A percentile compares a stretch with the other conserved stretches of the same genome.
These are phyloP conservation scores for Tokudaia tokunoshimensis DNA, from an alignment of 2,797 vertebrate species.

Conservation along the genomic window DNA sequence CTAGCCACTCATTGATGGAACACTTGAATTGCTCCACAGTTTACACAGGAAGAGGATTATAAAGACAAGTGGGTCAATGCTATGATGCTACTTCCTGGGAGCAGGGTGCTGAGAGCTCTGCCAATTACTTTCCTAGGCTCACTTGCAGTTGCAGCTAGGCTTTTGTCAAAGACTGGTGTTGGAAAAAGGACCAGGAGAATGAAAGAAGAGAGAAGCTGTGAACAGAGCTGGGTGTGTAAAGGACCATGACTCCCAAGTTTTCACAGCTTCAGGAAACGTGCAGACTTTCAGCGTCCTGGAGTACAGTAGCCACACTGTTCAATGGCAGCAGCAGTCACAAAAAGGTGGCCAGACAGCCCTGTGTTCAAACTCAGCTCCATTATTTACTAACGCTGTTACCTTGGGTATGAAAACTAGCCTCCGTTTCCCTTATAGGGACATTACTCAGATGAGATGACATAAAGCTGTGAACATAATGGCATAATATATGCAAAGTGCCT, in stretches of 20 bases:
- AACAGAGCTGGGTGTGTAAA: not conserved
- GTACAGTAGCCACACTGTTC: not conserved
- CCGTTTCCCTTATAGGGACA: not conserved
- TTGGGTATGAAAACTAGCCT: not conserved
- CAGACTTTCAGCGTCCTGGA: not conserved
- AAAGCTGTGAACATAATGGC: not conserved
- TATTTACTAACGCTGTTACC: not conserved
- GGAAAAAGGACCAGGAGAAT: not conserved
- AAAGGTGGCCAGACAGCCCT: not conserved
- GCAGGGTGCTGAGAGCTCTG: not conserved
- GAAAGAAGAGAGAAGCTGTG: not conserved
- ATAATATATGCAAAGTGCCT: not conserved
- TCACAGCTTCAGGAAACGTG: not conserved
- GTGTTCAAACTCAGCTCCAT: slow-evolving; percentile 10
- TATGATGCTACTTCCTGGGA: not conserved
- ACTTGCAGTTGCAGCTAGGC: not conserved
- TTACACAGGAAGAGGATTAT: not conserved
- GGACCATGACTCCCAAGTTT: not conserved
- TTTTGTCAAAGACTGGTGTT: not conserved
- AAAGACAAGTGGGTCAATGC: not conserved
- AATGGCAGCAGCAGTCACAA: not conserved
- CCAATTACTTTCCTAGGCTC: slow-evolving; percentile 10
- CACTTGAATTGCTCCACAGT: slow-evolving; percentile 5
- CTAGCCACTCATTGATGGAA: not conserved
- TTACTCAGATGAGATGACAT: not conserved